Base-by-base conservation (phyloP, 2,888 invertebrate species). In the Volucella inflata region DNA sequence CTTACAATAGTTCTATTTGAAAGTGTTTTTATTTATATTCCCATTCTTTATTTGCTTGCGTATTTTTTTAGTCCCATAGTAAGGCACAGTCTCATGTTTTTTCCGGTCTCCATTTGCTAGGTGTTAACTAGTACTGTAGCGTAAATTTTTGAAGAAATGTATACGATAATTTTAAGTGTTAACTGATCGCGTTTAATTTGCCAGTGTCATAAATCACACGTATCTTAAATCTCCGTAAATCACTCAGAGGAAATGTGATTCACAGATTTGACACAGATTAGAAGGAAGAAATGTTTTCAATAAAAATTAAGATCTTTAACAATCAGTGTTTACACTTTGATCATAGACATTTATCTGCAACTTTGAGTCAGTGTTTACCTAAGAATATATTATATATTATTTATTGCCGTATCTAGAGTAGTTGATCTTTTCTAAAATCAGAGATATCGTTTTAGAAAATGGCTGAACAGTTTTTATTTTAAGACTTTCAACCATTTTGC, bases 281-380 rank as follows among this genome's bases (percentile, higher is more conserved):
- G 10, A 36, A 46, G 16, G 48, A 57, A 46, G 8, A 4, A 55
- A 53, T 53, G 17, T 53, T 72, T 46, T 46, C 9, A 4, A n/a
- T 64, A 46, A n/a, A 46, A 74, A 74, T 74, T 64, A 55, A 14
- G 46, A 55, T 10, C 9, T 36, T 12, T 21, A 16, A n/a, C 21
- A 40, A 46, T 55, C 36, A 62, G 8, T 30, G 9, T 71, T 48
- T 6, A 12, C 0, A 8, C 0, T 44, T 16, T 50, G 48, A 50
- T 50, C 46, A 16, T 11, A n/a, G 10, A 12, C 11, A 12, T 2
- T 8, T 17, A 2, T 12, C 4, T n/a, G 8, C 40, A 4, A 21
- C 21, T 2, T 4, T 53, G 70, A 48, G 38, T 59, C 57, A 70
- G n/a, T 57, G 16, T 57, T 68, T 57, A 14, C 6, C 2, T 59